Base-by-base conservation (phyloP, 2,797 vertebrate genomes). In the Hipposideros larvatus region DNA sequence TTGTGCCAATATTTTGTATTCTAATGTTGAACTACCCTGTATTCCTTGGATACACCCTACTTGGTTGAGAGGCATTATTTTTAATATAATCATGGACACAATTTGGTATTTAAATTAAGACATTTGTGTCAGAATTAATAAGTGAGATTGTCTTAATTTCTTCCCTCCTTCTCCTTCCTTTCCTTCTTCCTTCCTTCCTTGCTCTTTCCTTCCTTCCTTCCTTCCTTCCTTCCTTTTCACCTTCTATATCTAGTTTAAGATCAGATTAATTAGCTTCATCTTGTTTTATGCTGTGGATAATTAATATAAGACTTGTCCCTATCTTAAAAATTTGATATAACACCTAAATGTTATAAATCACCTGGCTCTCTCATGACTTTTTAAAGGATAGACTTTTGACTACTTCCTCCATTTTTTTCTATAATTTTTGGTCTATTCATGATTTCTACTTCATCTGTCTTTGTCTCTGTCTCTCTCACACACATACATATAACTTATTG, bases 1-100 rank as follows among this genome's bases (percentile, higher is more conserved):
- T 86, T 68, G 21, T 53, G 88, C 74, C 80, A 87, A 80, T 86
- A 59, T 90, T 90, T 86, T 71, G 57, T 73, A 78, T 85, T n/a
- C 37, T 85, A 43, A 28, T 73, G 21, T 18, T 85, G 53, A 85
- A 70, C 28, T 68, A n/a, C 68, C 13, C 51, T 75, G 13, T 68
- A 22, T 82, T 89, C 7, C n/a, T 85, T n/a, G 7, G 22, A 63
- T 78, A 37, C 16, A 77, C 53, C 53, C 41, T 53, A 46, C 19
- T 83, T 61, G 16, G 26, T 66, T 28, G 24, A 78, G 53, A 79
- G 18, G 21, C 31, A 86, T 66, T 85, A 86, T 51, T 79, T 95
- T 93, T 34, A 79, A 79, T 65, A 55, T 3, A 79, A 16, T 59
- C 22, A 46, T 90, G 68, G 18, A 51, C 43, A 93, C 21, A 80